These are phyloP conservation scores for Holothuria scabra DNA, from an alignment of 53 echinoderm and acorn worm species.

Conservation along the genomic window DNA sequence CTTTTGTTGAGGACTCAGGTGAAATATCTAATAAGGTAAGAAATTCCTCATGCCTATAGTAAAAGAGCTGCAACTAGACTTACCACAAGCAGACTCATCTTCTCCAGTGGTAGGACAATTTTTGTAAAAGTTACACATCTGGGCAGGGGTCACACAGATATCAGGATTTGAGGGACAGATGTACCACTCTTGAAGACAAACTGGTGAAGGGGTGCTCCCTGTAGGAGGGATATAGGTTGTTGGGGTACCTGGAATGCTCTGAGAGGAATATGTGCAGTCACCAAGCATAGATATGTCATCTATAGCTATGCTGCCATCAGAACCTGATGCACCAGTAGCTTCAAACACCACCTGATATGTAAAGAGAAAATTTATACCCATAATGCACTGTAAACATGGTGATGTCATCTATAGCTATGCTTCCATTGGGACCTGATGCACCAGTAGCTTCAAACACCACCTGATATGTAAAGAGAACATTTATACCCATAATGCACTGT, in stretches of 20 bases:
- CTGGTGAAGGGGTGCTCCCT: conserved; percentile 25
- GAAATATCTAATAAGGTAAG: too few relatives aligned
- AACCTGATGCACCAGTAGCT: conserved; percentile 62
- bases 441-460: too few relatives aligned
- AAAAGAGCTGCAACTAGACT: conserved; percentile 23
- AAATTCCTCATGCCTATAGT: too few relatives aligned
- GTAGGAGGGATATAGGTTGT: conserved; percentile 19
- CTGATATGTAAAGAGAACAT: too few relatives aligned
- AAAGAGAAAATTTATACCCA: background rate
- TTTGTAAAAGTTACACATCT: conserved; percentile 74
- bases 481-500: too few relatives aligned
- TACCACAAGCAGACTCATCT: conserved; percentile 80
- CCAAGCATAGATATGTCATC: conserved; percentile 65
- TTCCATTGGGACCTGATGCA: too few relatives aligned
- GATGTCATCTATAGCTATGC: too few relatives aligned
- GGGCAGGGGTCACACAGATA: conserved; percentile 64
- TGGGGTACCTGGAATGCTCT: conserved; percentile 27
- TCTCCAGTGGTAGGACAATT: conserved; percentile 72
- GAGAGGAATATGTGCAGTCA: too few relatives aligned
- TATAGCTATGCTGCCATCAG: conserved; percentile 80
- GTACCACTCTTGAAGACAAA: conserved; percentile 37
- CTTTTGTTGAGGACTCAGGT: too few relatives aligned
- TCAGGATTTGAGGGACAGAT: conserved; percentile 39
- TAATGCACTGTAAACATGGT: too few relatives aligned
- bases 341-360: conserved; percentile 71